Evolutionary conservation across 2,888 invertebrate genomes (phyloP).

Genomic region (Boloria selene): DNA sequence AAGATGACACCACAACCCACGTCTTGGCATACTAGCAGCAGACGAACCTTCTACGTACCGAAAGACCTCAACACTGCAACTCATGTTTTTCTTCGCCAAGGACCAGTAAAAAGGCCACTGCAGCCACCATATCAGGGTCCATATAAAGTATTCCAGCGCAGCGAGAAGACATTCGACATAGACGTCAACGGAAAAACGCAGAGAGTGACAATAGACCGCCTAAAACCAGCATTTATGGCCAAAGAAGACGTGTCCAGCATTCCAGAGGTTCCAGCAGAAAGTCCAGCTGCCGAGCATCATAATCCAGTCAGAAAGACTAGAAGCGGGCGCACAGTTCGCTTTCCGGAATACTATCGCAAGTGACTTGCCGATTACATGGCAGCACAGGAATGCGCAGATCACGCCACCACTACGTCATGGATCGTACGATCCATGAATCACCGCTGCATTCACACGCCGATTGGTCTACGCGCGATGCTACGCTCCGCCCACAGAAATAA

Average conservation of each 20-base stretch:
- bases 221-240: conserved; percentile 27
- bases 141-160: conserved; percentile 23
- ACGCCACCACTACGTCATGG: too few species aligned
- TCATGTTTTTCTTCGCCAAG: conserved; percentile 23
- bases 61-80: conserved; percentile 2
- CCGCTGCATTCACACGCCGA: too few species aligned
- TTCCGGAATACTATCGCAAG: background rate
- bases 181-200: conserved; percentile 21
- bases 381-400: too few species aligned
- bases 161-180: conserved; percentile 17
- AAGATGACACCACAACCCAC: conserved; percentile 21
- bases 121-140: conserved; percentile 34
- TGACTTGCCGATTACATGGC: too few species aligned
- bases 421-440: too few species aligned
- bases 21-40: conserved; percentile 21
- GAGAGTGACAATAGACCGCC: conserved; percentile 23
- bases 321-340: conserved; percentile 16
- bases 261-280: background rate
- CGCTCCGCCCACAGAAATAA: too few species aligned
- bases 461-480: too few species aligned
- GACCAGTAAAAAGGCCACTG: conserved; percentile 17
- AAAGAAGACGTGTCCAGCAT: background rate
- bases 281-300: background rate
- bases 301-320: conserved; percentile 2
- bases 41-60: conserved; percentile 24